These are phyloP conservation scores for Berghia stephanieae DNA, from an alignment of 1,140 invertebrate species.

Conservation along the genomic window DNA sequence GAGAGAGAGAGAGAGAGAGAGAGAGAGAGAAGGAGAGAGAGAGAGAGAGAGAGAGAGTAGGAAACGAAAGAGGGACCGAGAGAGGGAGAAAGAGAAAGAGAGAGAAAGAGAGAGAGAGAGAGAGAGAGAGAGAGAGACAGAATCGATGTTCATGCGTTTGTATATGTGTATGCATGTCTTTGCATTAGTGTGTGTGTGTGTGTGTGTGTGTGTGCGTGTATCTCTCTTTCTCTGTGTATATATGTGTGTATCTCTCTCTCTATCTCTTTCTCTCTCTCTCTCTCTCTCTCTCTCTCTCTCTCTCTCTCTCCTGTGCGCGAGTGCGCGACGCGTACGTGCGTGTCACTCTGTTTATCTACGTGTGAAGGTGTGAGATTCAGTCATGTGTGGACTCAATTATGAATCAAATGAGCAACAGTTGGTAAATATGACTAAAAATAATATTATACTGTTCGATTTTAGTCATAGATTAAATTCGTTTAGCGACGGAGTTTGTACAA, in stretches of 20 bases:
- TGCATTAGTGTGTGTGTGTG: no score
- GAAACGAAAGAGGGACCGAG: background rate
- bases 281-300: background rate
- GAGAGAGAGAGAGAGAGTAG: background rate
- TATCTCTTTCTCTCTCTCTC: no score
- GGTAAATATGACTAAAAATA: no score
- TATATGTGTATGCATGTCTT: background rate
- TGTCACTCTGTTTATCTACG: background rate
- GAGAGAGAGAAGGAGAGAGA: background rate
- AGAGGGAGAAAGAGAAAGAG: background rate
- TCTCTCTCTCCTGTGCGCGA: background rate
- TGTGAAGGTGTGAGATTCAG: no score
- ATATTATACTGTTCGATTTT: no score
- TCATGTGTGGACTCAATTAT: no score
- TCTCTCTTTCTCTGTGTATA: no score
- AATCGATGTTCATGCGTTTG: background rate
- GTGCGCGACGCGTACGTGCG: background rate
- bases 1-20: conserved; percentile 13
- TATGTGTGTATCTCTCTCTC: no score
- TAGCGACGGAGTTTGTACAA: no score
- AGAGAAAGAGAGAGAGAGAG: background rate
- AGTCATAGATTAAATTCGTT: no score
- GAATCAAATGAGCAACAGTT: no score
- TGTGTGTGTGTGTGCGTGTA: no score
- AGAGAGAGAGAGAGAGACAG: conserved; percentile 8